Base-by-base conservation (phyloP, 2,888 invertebrate species). In the Campoplex nolae region DNA sequence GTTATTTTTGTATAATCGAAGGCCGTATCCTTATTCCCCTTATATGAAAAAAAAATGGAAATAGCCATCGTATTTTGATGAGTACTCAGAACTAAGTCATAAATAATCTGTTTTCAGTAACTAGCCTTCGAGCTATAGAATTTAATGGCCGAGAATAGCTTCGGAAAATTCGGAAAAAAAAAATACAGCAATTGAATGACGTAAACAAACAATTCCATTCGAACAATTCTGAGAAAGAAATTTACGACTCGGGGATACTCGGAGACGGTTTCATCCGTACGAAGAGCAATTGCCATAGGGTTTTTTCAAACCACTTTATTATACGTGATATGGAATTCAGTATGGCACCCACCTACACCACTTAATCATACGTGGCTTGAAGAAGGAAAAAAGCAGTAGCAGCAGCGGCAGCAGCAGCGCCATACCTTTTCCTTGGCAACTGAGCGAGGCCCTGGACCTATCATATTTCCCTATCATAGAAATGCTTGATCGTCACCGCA, bases 381-480 rank as follows among this genome's bases (percentile, higher is more conserved):
- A 73, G 32, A 32, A 32, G 32, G 16, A 32, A 62, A 58, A 76
- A 77, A 35, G 65, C 45, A 32, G 54, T 80, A 62, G 62, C 62
- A 62, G 32, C 90, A n/a, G n/a, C n/a, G n/a, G 90, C 91, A 23
- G 54, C 82, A 62, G 62, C 62, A 62, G 62, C 90, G 90, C 91
- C 91, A 90, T 92, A 88, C 79, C 88, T 85, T 42, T 83, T 85
- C 68, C 71, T 62, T 56, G 32, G 68, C 84, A 74, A 56, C 81
- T 73, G 73, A 73, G 76, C 16, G 32, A 32, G 77, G 65, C 56
- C 58, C 84, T 73, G 89, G 89, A 90, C 90, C 91, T 91, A 91
- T 92, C 91, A 92, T 92, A 92, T 92, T 93, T 92, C 91, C 91
- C 93, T 92, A 90, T 88, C 82, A 79, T 78, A 78, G 74, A 79